Conservation (phyloP, 2,113 vertebrate genomes). For the Cichladusa arquata region DNA sequence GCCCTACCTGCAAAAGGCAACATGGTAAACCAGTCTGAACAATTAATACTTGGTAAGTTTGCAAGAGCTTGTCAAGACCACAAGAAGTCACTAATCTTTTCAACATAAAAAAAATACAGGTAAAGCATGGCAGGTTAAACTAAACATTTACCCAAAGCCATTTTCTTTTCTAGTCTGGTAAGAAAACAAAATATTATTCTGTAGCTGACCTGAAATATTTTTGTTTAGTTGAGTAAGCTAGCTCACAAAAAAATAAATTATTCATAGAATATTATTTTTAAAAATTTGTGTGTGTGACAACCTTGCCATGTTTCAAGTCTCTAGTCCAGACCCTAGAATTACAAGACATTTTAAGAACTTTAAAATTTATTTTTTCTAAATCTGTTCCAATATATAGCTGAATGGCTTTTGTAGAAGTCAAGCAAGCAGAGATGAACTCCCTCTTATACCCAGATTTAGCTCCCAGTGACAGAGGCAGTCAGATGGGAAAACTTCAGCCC, state of each 20-base stretch:
- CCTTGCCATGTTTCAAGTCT: neutral
- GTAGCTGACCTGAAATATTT: neutral
- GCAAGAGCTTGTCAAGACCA: neutral
- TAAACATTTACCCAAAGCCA: neutral
- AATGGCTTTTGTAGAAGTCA: neutral
- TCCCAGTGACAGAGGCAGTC: neutral
- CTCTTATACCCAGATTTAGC: neutral
- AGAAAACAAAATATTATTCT: neutral
- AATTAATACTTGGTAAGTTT: neutral
- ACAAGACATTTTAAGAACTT: neutral
- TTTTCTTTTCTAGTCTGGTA: neutral
- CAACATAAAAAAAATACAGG: neutral
- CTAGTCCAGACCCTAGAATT: neutral
- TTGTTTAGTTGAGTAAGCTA: neutral
- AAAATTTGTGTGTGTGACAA: neutral
- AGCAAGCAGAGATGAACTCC: neutral
- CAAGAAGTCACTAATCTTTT: neutral
- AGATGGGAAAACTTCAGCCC: neutral
- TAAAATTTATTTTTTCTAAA: neutral
- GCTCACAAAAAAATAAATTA: neutral
- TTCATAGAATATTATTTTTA: neutral
- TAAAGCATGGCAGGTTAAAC: neutral
- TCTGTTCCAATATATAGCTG: neutral
- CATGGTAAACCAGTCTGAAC: accelerated
- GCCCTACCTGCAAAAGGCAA: neutral